A percentile compares a stretch with the other conserved stretches of the same genome.
phyloP scores from a whole-genome alignment of 2,888 invertebrate genomes.

The Tachina fera region DNA sequence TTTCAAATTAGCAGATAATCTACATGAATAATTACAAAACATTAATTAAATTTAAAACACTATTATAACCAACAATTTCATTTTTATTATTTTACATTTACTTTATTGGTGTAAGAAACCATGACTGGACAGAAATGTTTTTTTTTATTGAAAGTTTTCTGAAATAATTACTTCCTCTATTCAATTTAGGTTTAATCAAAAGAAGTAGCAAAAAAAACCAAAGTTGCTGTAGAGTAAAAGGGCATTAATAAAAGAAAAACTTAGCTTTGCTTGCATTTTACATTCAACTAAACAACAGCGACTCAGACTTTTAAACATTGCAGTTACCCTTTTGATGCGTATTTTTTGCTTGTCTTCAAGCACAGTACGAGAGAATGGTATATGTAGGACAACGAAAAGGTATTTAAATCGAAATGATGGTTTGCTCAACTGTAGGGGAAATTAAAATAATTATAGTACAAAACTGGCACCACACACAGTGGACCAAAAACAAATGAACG shows the following conservation, averaged over 20 bases:
- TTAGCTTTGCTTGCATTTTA: conserved; percentile 12
- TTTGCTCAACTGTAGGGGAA: too few species aligned
- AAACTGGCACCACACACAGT: too few species aligned
- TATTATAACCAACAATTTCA: neutral
- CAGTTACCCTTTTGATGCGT: conserved; percentile 44
- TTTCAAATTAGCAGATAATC: conserved; percentile 54
- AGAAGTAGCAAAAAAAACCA: conserved; percentile 4
- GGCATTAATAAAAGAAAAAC: conserved; percentile 19
- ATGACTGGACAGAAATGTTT: conserved; percentile 25
- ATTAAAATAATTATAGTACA: too few species aligned
- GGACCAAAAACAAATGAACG: too few species aligned
- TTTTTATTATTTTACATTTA: conserved; percentile 5
- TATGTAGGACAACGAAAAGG: neutral
- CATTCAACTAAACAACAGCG: neutral
- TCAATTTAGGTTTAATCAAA: conserved; percentile 39
- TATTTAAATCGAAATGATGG: too few species aligned
- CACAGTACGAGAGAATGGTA: neutral
- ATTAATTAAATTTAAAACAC: conserved; percentile 19
- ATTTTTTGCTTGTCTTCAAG: conserved; percentile 36
- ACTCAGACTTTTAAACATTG: neutral
- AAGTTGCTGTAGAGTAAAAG: conserved; percentile 4
- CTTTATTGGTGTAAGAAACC: conserved; percentile 2
- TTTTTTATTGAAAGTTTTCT: conserved; percentile 6
- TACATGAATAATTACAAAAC: conserved; percentile 32
- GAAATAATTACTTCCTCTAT: conserved; percentile 50